Evolutionary conservation across 2,113 vertebrate genomes (phyloP).

Genomic region (Pseudolaguvia tuberculata): DNA sequence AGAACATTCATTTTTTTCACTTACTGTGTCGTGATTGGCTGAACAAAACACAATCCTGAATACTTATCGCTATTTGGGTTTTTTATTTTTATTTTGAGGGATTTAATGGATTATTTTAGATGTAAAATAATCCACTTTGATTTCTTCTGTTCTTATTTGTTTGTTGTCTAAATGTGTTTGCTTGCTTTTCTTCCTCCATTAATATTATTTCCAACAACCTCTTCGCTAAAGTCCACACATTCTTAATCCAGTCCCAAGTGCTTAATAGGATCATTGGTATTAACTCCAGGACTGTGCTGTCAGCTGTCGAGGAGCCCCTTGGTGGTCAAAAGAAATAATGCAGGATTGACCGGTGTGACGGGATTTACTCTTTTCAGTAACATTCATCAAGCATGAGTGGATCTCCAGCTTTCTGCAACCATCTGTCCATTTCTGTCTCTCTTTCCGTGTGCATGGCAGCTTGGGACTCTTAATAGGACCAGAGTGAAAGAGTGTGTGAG

Average conservation of each 20-base stretch:
- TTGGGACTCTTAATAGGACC: constrained; percentile 6
- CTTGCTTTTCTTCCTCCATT: not conserved
- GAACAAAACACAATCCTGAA: not conserved
- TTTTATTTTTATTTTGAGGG: too few species aligned
- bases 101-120: too few species aligned
- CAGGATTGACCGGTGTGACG: constrained; percentile 53
- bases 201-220: constrained; percentile 52
- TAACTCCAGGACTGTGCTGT: constrained; percentile 81
- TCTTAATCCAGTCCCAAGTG: constrained; percentile 86
- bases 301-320: constrained; percentile 74
- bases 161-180: not conserved
- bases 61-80: not conserved
- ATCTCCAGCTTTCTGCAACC: constrained; percentile 39
- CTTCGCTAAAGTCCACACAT: constrained; percentile 82
- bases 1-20: too few species aligned
- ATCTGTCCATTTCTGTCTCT: not conserved
- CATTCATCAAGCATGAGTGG: constrained; percentile 57
- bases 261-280: constrained; percentile 93
- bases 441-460: constrained; percentile 11
- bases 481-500: constrained; percentile 59
- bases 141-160: too few species aligned
- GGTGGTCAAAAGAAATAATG: constrained; percentile 60
- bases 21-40: not conserved
- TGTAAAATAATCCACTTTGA: not conserved
- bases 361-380: constrained; percentile 62